Conservation (phyloP, 2,797 vertebrate genomes). For the Tiaroga cobitis region DNA sequence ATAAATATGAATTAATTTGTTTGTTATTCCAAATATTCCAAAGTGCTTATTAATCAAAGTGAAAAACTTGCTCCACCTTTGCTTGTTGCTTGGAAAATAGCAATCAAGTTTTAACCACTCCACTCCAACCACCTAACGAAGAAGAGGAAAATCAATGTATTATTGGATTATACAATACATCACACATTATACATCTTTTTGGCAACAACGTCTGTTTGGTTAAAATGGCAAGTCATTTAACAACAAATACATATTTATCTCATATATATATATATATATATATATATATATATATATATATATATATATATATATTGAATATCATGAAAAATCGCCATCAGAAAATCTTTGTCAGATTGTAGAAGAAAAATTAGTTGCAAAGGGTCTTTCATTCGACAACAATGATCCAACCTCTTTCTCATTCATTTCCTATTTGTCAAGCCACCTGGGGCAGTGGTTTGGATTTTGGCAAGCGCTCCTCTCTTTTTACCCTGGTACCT, state of each 20-base stretch:
- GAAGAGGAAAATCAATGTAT: background rate
- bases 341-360: background rate
- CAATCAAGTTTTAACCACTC: background rate
- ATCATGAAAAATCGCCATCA: background rate
- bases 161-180: background rate
- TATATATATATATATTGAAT: background rate
- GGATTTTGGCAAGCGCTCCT: constrained; percentile 1
- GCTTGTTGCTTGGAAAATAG: too few relatives aligned
- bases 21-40: background rate
- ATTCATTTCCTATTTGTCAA: background rate
- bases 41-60: background rate
- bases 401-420: background rate
- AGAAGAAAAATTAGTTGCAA: background rate
- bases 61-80: background rate
- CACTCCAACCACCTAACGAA: background rate
- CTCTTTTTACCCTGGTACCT: background rate
- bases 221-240: background rate
- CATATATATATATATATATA: background rate
- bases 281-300: too few relatives aligned
- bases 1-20: background rate
- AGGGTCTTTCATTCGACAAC: constrained; percentile 3
- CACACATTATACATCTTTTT: background rate
- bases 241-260: background rate
- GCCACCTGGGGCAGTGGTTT: constrained; percentile 15
- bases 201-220: background rate